Evolutionary conservation across 1,140 invertebrate species (phyloP), one percentile per base, ranked within the genome.

Genomic region (Aphis craccivora): DNA sequence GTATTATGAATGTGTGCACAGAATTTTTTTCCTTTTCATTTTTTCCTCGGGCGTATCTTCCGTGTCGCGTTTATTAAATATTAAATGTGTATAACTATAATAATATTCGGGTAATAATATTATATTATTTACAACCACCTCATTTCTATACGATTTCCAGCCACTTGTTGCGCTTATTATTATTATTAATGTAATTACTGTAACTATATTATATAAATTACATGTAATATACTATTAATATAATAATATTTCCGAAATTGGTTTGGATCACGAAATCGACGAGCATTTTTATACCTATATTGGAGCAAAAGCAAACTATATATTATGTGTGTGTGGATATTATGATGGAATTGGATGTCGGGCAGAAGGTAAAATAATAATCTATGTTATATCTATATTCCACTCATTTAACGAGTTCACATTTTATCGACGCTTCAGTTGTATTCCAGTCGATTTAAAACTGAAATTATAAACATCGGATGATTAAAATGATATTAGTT

Each of bases 141-240:
- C 37, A n/a, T 76, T 76, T 76, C n/a, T 40, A 35, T 40, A 83
- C 35, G 35, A 40, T 40, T 83, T 83, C 37, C 40, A 40, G 40
- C 23, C 40, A 86, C 40, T 86, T 25, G 37, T 86, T 86, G 83
- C 23, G n/a, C 81, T 23, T 20, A 83, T 40, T 35, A n/a, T 40
- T 35, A n/a, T 35, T 76, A 76, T 76, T 60, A 76, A 76, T 37
- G 81, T 83, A 23, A 37, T 83, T 37, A 23, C 35, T 35, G 8
- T 40, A 20, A 51, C 48, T 9, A 9, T 40, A 83, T 37, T 23
- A 37, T 83, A 83, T 83, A 37, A 23, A 35, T 76, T 76, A 76
- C 30, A 76, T n/a, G 60, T 76, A 76, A 76, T n/a, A 76, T 30
- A 76, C 60, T 76, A 76, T 76, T 76, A n/a, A 76, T 60, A 60